Base-by-base conservation (phyloP, 2,113 vertebrate genomes). In the Engraulis encrasicolus region DNA sequence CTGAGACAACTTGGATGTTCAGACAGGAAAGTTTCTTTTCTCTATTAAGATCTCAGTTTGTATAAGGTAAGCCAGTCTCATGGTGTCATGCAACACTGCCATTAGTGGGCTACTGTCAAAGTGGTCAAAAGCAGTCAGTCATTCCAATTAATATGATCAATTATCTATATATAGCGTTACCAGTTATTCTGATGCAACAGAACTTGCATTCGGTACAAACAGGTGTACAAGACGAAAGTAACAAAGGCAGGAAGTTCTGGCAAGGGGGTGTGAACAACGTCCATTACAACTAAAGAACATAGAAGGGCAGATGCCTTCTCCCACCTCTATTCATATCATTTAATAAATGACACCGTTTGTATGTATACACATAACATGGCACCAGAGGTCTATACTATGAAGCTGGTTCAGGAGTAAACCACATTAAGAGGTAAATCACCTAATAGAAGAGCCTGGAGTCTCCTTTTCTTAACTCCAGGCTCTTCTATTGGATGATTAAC, bases 1-100 rank as follows among this genome's bases (percentile, higher is more conserved):
- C 86, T 87, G 86, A 87, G 83, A 87, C 81, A 87, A 77, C 79
- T n/a, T 6, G 49, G 23, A 82, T 61, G 79, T 79, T 79, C 81
- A 66, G 81, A 40, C 71, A 17, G 17, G 49, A 50, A 50, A 50
- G 7, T 7, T 1, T 66, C 31, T 66, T 12, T 14, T 27, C 31
- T 66, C 31, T 66, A 14, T 66, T 66, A 11, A 23, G 1, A 14
- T 31, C 23, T 66, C 31, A 17, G n/a, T 54, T 66, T 66, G 23
- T 66, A 27, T 66, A 66, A 31, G n/a, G 58, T 27, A 66, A 66
- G 58, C 31, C 58, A n/a, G n/a, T n/a, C n/a, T n/a, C n/a, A n/a
- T n/a, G n/a, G n/a, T n/a, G n/a, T 31, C 58, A 66, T 66, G 58
- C 58, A 66, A 66, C 31, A 66, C 58, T 66, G 58, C 58, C 58